Conservation (phyloP, 2,113 vertebrate species). For the Actenoides hombroni region DNA sequence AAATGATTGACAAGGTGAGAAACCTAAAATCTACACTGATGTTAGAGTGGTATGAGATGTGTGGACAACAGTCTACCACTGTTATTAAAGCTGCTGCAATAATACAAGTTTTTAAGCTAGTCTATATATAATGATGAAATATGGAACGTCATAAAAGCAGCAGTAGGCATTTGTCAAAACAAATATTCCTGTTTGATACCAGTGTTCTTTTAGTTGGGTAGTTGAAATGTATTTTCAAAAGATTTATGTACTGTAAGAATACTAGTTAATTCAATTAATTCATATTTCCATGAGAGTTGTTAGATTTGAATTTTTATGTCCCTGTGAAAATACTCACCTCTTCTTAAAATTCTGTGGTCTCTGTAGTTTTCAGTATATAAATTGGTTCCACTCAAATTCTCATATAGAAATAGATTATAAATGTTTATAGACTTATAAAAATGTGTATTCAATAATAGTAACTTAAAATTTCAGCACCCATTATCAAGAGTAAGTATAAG, state of each 20-base stretch:
- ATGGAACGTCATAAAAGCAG: not conserved
- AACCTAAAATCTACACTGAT: not conserved
- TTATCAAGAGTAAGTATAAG: not conserved
- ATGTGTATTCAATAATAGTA: not conserved
- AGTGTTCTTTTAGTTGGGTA: not conserved
- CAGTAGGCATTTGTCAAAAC: not conserved
- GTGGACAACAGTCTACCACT: not conserved
- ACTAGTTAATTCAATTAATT: not conserved
- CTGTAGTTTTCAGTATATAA: not conserved
- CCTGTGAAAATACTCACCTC: not conserved
- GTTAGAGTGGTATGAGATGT: not conserved
- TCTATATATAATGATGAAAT: not conserved
- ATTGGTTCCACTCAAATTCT: not conserved
- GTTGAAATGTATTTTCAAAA: not conserved
- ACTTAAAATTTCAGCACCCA: not conserved
- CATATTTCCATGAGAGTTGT: not conserved
- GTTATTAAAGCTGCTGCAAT: not conserved
- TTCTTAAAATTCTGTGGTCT: not conserved
- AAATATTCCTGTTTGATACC: not conserved
- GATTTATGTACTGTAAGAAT: not conserved
- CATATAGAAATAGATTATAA: not conserved
- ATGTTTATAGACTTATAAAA: not conserved
- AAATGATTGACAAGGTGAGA: constrained; percentile 96
- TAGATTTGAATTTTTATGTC: not conserved
- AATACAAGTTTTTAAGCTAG: not conserved